These are phyloP conservation scores for Acanthaster planci DNA, from an alignment of 35 echinoderm and acorn worm genomes.

Conservation along the genomic window DNA sequence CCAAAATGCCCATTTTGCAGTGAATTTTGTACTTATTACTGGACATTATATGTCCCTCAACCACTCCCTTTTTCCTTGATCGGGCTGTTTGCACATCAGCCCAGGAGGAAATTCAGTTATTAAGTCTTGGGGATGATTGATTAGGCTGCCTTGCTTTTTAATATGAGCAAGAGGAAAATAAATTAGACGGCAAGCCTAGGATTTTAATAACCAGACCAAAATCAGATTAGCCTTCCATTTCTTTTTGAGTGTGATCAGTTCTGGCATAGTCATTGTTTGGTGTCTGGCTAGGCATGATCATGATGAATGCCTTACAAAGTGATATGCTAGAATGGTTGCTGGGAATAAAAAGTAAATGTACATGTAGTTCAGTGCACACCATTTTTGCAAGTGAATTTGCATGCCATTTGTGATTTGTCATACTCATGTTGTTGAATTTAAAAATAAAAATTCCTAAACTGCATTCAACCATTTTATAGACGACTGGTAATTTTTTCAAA, in stretches of 20 bases:
- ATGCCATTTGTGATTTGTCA: too few species aligned
- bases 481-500: too few species aligned
- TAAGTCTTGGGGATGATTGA: constrained; percentile 22
- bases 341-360: too few species aligned
- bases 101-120: constrained; percentile 8
- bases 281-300: background rate
- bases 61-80: background rate
- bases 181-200: constrained; percentile 8
- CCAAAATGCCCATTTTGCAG: too few species aligned
- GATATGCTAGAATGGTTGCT: too few species aligned
- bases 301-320: too few species aligned
- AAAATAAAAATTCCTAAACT: too few species aligned
- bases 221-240: constrained; percentile 5
- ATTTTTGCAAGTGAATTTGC: too few species aligned
- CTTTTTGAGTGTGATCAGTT: constrained; percentile 11
- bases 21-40: background rate
- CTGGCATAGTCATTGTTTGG: constrained; percentile 25
- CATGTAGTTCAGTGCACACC: too few species aligned
- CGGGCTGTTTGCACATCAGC: background rate
- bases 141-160: constrained; percentile 22
- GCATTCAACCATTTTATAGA: too few species aligned
- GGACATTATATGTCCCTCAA: background rate
- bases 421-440: too few species aligned
- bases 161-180: constrained; percentile 24
- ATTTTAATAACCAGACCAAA: constrained; percentile 21